Evolutionary conservation across 2,113 vertebrate species (phyloP).

Genomic region (Lethenteron reissneri): DNA sequence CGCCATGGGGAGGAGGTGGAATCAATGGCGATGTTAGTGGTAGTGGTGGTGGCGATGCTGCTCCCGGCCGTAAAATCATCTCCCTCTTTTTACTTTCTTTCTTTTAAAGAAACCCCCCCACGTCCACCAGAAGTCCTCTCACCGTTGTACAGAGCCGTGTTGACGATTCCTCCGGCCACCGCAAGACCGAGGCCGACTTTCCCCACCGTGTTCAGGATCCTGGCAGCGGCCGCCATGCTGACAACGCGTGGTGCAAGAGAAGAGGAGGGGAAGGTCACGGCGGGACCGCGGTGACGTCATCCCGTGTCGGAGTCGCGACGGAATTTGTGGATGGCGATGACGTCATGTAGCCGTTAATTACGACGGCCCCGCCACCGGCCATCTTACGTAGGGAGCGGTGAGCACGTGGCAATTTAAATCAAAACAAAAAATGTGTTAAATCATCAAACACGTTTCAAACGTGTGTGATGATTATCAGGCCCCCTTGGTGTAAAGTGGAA

Average conservation of each 20-base stretch:
- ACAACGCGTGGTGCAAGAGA: neutral
- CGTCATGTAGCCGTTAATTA: no score
- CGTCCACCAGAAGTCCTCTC: slow-evolving; percentile 14
- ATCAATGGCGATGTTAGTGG: neutral
- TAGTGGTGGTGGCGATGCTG: neutral
- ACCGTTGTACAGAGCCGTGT: slow-evolving; percentile 89
- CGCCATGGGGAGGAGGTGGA: neutral
- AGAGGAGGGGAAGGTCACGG: neutral
- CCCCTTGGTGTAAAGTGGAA: no score
- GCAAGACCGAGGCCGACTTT: slow-evolving; percentile 75
- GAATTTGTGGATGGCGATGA: no score
- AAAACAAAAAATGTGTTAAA: no score
- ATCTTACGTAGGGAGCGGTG: no score
- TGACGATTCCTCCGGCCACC: slow-evolving; percentile 55
- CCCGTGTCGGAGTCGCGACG: no score
- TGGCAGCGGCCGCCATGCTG: slow-evolving; percentile 19
- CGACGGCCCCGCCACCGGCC: no score
- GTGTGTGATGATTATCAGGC: no score
- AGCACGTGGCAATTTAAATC: no score
- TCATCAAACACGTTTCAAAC: no score
- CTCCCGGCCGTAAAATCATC: neutral
- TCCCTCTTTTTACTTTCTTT: no score
- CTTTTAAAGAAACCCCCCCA: no score
- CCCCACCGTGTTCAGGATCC: slow-evolving; percentile 63
- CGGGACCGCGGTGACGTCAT: neutral